A percentile compares a stretch with the other conserved stretches of the same genome.
Evolutionary conservation across 1,140 invertebrate species (phyloP).

Genomic region (Drosophila auraria): DNA sequence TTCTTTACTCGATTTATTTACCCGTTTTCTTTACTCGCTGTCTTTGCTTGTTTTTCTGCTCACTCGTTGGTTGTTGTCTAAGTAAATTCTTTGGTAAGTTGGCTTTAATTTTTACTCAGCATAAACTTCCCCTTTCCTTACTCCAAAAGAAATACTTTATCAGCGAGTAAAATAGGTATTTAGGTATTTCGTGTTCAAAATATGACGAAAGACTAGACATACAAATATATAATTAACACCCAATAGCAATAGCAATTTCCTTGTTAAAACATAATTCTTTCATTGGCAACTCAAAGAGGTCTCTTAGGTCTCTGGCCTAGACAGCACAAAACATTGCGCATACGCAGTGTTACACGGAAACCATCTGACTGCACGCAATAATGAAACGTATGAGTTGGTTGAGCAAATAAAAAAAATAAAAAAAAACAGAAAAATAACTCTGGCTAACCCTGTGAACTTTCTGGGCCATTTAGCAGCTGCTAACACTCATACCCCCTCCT

Average conservation of each 20-base stretch:
- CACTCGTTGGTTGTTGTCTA: no score
- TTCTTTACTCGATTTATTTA: no score
- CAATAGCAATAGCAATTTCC: background rate
- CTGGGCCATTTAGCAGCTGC: constrained; percentile 60
- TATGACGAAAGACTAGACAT: background rate
- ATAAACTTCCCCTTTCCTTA: no score
- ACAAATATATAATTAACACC: background rate
- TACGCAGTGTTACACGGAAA: constrained; percentile 22
- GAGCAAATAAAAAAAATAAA: background rate
- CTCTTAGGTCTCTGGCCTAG: background rate
- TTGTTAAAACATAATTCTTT: background rate
- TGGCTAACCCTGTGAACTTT: constrained; percentile 48
- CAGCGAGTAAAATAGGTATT: no score
- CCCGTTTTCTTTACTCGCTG: no score
- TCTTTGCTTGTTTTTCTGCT: no score
- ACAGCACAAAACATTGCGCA: constrained; percentile 23
- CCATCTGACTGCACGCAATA: constrained; percentile 18
- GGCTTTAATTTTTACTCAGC: no score
- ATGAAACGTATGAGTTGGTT: background rate
- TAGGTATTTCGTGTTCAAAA: no score
- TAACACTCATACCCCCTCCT: background rate
- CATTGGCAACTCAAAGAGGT: background rate
- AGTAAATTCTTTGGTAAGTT: no score
- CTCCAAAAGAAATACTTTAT: no score
- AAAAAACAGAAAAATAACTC: background rate